Evolutionary conservation across 2,113 vertebrate genomes (phyloP), one percentile per base, ranked within the genome.

Genomic region (Promerops cafer): DNA sequence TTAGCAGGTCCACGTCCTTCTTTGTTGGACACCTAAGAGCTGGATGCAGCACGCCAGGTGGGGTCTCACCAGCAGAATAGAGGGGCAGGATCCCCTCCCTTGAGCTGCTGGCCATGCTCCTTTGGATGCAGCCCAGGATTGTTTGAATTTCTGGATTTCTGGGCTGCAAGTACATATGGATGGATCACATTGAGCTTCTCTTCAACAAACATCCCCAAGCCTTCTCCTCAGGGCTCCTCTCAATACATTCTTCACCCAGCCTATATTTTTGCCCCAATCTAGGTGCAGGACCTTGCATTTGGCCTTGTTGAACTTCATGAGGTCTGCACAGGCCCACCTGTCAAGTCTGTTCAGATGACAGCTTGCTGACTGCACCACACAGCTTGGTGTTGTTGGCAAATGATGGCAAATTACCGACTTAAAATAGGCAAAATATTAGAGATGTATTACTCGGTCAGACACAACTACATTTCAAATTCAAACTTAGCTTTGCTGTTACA

Each of bases 241-340:
- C 35, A 49, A 22, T 64, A 23, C 39, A 15, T 53, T 66, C 20
- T 68, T 27, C 20, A n/a, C 20, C 4, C 16, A 40, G n/a, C 7
- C 53, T 75, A 1, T 68, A 40, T 31, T 68, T 75, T 45, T 68
- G 30, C 17, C 30, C 16, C 40, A 39, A 0, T 52, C 14, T 24
- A 22, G 54, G 20, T 53, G 23, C 53, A 45, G 23, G 37, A 59
- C 13, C 45, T 66, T 37, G 13, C 16, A 39, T 8, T n/a, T 52
- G 35, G 42, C 26, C 49, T 40, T 56, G 21, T 4, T 80, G 87
- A 60, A 21, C 16, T 74, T 74, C 1, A 1, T 24, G 33, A n/a
- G 16, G 33, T 45, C 30, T n/a, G 18, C 57, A 35, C 0, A 0
- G 39, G 26, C 27, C 13, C 13, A n/a, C 9, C 20, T 53, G 30